Base-by-base conservation (phyloP, 2,113 vertebrate genomes). In the Mesoclemmys tuberculata region DNA sequence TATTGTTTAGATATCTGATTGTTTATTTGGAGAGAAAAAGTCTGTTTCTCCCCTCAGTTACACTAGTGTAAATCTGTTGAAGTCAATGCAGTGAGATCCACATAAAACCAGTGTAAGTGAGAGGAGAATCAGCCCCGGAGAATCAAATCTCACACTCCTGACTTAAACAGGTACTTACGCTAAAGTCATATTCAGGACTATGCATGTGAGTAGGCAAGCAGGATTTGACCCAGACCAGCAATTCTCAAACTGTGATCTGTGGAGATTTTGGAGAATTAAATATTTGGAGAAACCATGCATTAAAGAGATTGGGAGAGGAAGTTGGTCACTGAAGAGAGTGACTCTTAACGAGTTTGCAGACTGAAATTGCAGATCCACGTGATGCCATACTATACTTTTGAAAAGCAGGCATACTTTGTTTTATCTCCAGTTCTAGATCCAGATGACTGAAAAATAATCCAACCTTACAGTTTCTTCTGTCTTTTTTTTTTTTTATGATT, bases 131-230 rank as follows among this genome's bases (percentile, higher is more conserved):
- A 68, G 64, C 18, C 35, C 18, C 61, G n/a, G 64, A 38, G 38
- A 75, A 27, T 71, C 27, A 26, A 27, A 85, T 46, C 10, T 38
- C 82, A 55, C 2, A 1, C 27, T 49, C 75, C 3, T 3, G 26
- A 18, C 51, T 88, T 87, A 31, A 88, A 55, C 31, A 68, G 49
- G 3, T 2, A 82, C 19, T 31, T 4, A 0, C 0, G 29, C n/a
- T 46, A 46, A 80, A 79, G 19, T 87, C 0, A 0, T 29, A 16
- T 52, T 52, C 10, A 0, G 26, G 31, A 22, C 8, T 0, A 1
- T 48, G 49, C 1, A 1, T 4, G 0, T 21, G 46, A 51, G 51
- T 27, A 54, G 14, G 35, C 38, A 4, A 85, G 79, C 4, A 58
- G 35, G 5, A 5, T 64, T 64, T 79, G 68, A 10, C 10, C 5